phyloP scores from a whole-genome alignment of 1,140 invertebrate species.

The Oncopodura yosiiana region DNA sequence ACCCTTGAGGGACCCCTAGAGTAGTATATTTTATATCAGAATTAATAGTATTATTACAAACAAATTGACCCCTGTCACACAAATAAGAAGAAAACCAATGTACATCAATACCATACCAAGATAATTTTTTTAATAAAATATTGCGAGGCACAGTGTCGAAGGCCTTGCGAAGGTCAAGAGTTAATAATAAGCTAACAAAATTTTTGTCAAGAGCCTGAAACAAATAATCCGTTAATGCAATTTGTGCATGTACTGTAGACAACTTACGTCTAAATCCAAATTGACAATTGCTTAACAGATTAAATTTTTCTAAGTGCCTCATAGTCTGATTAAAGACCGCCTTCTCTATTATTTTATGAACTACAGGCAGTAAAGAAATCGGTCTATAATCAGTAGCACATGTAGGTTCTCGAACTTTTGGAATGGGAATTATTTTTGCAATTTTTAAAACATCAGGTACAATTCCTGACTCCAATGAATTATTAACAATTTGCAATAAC shows the following conservation, averaged over 20 bases:
- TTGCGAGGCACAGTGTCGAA: conserved; percentile 7
- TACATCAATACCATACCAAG: neutral
- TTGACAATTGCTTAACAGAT: neutral
- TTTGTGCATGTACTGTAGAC: conserved; percentile 9
- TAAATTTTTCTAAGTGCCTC: too few relatives aligned
- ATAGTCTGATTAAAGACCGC: too few relatives aligned
- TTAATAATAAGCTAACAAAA: neutral
- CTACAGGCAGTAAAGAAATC: too few relatives aligned
- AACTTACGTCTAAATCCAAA: conserved; percentile 16
- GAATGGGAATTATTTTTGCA: too few relatives aligned
- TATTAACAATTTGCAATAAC: too few relatives aligned
- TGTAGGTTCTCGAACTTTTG: too few relatives aligned
- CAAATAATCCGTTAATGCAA: conserved; percentile 8
- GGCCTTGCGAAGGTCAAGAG: conserved; percentile 16
- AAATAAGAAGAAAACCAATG: neutral
- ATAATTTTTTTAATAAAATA: conserved; percentile 4
- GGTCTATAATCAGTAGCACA: too few relatives aligned
- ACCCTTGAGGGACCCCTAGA: conserved; percentile 6
- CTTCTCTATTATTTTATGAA: too few relatives aligned
- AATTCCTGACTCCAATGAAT: too few relatives aligned
- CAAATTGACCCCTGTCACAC: conserved; percentile 5
- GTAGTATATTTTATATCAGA: neutral
- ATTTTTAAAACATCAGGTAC: too few relatives aligned
- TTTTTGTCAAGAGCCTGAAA: neutral
- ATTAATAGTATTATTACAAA: neutral